phyloP scores from a whole-genome alignment of 2,888 invertebrate species.

The Mythimna ferrago region DNA sequence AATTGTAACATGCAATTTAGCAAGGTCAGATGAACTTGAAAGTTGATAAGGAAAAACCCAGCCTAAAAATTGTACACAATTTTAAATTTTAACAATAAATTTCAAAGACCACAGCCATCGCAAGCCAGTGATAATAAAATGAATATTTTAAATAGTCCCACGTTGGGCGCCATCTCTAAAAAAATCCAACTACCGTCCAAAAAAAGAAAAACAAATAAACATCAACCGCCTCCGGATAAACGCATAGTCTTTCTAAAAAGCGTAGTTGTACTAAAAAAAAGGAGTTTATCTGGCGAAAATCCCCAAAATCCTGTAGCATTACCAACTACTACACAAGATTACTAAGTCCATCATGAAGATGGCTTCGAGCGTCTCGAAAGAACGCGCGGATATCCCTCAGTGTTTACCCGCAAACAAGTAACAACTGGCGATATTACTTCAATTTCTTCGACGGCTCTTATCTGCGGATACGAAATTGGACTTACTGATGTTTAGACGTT shows the following conservation, averaged over 20 bases:
- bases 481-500: slow-evolving; percentile 56
- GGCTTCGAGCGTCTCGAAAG: slow-evolving; percentile 65
- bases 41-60: slow-evolving; percentile 3
- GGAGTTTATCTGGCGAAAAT: slow-evolving; percentile 65
- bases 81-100: neutral
- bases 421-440: slow-evolving; percentile 81
- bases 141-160: slow-evolving; percentile 14
- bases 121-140: neutral
- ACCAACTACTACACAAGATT: slow-evolving; percentile 73
- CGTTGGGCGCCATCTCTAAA: slow-evolving; percentile 39
- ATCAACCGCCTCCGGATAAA: slow-evolving; percentile 13
- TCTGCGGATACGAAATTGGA: slow-evolving; percentile 70
- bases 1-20: slow-evolving; percentile 1
- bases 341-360: slow-evolving; percentile 76
- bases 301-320: slow-evolving; percentile 63
- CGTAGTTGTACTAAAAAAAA: slow-evolving; percentile 61
- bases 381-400: slow-evolving; percentile 66
- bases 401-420: slow-evolving; percentile 79
- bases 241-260: slow-evolving; percentile 49
- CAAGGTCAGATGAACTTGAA: slow-evolving; percentile 11
- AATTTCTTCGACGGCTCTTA: slow-evolving; percentile 81
- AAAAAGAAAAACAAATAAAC: slow-evolving; percentile 22
- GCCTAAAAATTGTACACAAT: neutral
- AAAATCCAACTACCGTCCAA: slow-evolving; percentile 34
- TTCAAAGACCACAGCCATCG: neutral